Percentiles rank a stretch among this genome's conserved stretches.
Evolutionary conservation across 2,888 invertebrate species (phyloP).

Genomic region (Oscheius sp.): DNA sequence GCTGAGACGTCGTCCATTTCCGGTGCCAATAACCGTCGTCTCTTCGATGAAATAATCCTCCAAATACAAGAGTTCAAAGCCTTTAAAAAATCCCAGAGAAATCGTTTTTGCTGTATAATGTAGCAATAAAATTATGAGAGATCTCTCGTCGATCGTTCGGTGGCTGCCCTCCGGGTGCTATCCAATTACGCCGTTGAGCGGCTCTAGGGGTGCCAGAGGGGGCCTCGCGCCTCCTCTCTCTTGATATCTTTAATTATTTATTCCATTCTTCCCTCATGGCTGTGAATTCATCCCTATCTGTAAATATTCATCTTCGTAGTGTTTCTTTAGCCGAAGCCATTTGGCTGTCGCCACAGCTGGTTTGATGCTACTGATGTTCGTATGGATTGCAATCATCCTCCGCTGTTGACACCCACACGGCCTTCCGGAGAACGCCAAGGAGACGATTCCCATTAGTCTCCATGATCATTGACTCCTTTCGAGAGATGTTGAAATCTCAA

Average conservation of each 20-base stretch:
- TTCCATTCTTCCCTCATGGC: slow-evolving; percentile 23
- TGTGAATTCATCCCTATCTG: not conserved
- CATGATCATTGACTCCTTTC: too few relatives aligned
- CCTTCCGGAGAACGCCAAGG: not conserved
- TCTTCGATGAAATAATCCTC: not conserved
- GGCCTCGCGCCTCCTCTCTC: too few relatives aligned
- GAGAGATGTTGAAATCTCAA: too few relatives aligned
- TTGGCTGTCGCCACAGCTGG: slow-evolving; percentile 12
- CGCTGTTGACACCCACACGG: slow-evolving; percentile 1
- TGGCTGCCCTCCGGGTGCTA: not conserved
- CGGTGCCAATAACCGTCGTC: not conserved
- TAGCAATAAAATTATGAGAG: not conserved
- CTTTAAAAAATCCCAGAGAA: not conserved
- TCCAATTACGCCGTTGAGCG: slow-evolving; percentile 24
- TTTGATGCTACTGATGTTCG: not conserved
- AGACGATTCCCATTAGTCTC: too few relatives aligned
- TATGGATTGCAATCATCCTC: not conserved
- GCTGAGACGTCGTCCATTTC: slow-evolving; percentile 9
- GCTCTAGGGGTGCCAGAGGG: slow-evolving; percentile 14
- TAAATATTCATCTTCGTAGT: too few relatives aligned
- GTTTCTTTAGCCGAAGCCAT: too few relatives aligned
- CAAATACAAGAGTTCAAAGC: not conserved
- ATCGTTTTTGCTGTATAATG: not conserved
- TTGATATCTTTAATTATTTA: slow-evolving; percentile 25
- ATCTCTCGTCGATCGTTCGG: not conserved